Conservation (phyloP, 2,888 invertebrate genomes). For the Bembecia ichneumoniformis region DNA sequence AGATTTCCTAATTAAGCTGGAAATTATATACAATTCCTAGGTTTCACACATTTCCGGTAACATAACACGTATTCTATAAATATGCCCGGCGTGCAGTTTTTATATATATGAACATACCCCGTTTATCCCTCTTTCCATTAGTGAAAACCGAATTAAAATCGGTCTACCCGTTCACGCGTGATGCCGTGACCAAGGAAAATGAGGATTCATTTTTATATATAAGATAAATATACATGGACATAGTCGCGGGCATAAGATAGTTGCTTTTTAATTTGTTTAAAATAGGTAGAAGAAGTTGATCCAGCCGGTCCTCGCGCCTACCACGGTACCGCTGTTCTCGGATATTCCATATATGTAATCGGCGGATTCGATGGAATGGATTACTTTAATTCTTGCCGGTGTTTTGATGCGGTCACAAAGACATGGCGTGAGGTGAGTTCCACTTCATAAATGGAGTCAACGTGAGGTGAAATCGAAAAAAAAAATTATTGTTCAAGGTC, state of each 20-base stretch:
- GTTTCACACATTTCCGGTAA: no score
- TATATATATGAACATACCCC: no score
- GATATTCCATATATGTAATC: slow-evolving; percentile 87
- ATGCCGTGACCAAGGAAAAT: no score
- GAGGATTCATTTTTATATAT: no score
- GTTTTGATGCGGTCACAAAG: slow-evolving; percentile 89
- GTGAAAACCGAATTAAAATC: no score
- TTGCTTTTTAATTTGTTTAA: slow-evolving; percentile 1
- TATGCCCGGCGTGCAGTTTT: no score
- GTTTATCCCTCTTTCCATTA: no score
- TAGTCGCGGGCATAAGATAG: not conserved
- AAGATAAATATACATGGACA: not conserved
- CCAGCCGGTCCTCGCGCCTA: slow-evolving; percentile 90
- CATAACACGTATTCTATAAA: no score
- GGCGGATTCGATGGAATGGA: slow-evolving; percentile 95
- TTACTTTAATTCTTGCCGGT: slow-evolving; percentile 88
- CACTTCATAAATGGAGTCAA: not conserved
- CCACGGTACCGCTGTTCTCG: slow-evolving; percentile 93
- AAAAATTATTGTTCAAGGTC: slow-evolving; percentile 40
- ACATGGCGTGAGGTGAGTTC: slow-evolving; percentile 81
- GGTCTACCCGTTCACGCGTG: no score
- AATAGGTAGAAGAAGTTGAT: slow-evolving; percentile 81
- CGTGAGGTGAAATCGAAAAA: not conserved
- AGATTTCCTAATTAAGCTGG: no score
- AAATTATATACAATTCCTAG: no score